Percentiles rank a stretch among this genome's conserved stretches.
Evolutionary conservation across 2,888 invertebrate genomes (phyloP).

Genomic region (Drosophila peninsularis): DNA sequence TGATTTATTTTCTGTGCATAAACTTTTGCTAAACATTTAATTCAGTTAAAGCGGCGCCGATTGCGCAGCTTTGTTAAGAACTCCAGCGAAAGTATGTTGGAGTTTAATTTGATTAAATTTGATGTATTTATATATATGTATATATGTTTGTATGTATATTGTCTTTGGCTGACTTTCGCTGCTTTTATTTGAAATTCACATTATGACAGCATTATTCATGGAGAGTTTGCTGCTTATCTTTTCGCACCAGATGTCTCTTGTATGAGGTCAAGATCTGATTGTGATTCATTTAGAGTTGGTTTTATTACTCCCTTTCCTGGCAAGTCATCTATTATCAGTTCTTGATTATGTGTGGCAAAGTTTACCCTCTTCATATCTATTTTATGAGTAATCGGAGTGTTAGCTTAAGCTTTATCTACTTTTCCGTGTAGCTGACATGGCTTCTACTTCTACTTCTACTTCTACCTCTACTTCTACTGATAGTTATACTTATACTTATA

Average conservation of each 20-base stretch:
- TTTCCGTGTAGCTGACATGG: background rate
- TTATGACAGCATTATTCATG: too few species aligned
- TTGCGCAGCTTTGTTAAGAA: conserved; percentile 20
- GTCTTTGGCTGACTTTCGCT: conserved; percentile 26
- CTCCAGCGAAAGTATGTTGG: conserved; percentile 28
- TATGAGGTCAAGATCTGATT: background rate
- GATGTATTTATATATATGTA: background rate
- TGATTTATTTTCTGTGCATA: conserved; percentile 73
- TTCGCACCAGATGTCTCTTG: background rate
- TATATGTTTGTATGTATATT: background rate
- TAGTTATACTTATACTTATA: too few species aligned
- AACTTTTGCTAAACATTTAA: conserved; percentile 62
- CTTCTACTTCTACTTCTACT: background rate
- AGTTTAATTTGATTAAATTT: background rate
- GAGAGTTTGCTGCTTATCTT: background rate
- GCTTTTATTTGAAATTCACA: background rate
- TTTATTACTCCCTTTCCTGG: background rate
- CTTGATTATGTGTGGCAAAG: too few species aligned
- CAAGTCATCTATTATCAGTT: too few species aligned
- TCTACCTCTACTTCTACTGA: conserved; percentile 1
- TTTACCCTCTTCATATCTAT: too few species aligned
- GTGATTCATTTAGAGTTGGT: background rate
- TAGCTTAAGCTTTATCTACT: background rate
- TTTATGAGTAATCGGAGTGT: background rate
- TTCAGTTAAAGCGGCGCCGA: conserved; percentile 62